Percentiles rank a stretch among this genome's conserved stretches.
Conservation (phyloP, 1,140 invertebrate genomes). For the Bactericera cockerelli region DNA sequence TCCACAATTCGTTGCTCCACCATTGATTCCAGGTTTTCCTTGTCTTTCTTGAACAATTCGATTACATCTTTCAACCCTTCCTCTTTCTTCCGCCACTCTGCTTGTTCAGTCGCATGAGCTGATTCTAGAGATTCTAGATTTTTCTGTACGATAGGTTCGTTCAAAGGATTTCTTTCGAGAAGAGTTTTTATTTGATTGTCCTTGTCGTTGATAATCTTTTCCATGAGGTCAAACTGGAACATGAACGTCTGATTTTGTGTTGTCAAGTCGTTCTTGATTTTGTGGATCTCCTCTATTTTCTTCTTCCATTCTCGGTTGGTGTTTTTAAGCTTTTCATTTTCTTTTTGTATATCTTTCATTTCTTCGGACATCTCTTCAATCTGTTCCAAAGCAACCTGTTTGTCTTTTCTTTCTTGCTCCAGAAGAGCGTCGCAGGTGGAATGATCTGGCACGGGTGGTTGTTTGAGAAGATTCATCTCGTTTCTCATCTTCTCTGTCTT, state of each 20-base stretch:
- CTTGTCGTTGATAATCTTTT: neutral
- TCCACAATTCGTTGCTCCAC: too few species aligned
- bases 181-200: neutral
- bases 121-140: neutral
- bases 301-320: neutral
- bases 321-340: neutral
- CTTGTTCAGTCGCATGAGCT: neutral
- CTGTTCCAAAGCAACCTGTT: neutral
- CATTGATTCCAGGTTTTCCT: neutral
- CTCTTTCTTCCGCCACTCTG: neutral
- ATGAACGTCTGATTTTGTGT: neutral
- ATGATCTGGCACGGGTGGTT: neutral
- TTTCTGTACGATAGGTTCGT: neutral
- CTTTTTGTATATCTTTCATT: neutral
- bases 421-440: neutral
- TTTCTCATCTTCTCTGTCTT: neutral
- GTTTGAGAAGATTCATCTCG: neutral
- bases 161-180: neutral
- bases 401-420: neutral
- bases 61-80: neutral
- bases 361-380: neutral
- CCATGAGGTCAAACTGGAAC: neutral
- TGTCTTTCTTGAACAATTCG: neutral
- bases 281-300: neutral
- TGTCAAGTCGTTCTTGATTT: neutral